A percentile compares a stretch with the other conserved stretches of the same genome.
These are phyloP conservation scores for Neosilurus mollespiculum DNA, from an alignment of 2,797 vertebrate genomes.

Conservation along the genomic window DNA sequence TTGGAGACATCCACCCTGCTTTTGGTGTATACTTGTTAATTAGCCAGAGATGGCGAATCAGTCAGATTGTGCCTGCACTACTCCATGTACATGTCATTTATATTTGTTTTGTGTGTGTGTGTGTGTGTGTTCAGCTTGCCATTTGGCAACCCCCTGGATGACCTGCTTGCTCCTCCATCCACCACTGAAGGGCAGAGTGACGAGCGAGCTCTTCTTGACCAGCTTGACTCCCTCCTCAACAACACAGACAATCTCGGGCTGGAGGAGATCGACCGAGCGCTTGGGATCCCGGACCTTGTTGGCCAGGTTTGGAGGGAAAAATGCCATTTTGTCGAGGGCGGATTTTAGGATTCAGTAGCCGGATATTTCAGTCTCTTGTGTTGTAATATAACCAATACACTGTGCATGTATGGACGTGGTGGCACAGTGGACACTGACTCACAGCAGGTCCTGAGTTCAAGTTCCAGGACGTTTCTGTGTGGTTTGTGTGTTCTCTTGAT, in stretches of 20 bases:
- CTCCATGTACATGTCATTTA: background rate
- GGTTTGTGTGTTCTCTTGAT: no score
- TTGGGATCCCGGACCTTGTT: slow-evolving; percentile 97
- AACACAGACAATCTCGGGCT: slow-evolving; percentile 89
- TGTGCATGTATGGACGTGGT: background rate
- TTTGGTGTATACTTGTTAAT: no score
- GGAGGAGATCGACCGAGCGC: slow-evolving; percentile 93
- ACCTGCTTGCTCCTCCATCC: slow-evolving; percentile 83
- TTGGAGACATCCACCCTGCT: no score
- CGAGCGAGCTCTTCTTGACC: slow-evolving; percentile 90
- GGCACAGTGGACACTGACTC: no score
- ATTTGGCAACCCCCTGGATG: slow-evolving; percentile 85
- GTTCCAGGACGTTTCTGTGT: no score
- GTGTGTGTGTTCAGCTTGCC: slow-evolving; percentile 73
- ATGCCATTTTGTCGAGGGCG: background rate
- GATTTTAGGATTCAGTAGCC: background rate
- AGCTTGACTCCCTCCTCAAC: slow-evolving; percentile 91
- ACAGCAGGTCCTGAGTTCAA: no score
- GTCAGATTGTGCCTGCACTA: background rate
- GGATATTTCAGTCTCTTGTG: background rate
- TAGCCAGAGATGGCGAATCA: no score
- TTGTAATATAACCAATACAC: background rate
- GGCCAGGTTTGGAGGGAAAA: slow-evolving; percentile 73
- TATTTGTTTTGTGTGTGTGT: background rate
- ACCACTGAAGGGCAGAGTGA: slow-evolving; percentile 87